phyloP scores from a whole-genome alignment of 2,888 invertebrate genomes.

The Nomada hirtipes region DNA sequence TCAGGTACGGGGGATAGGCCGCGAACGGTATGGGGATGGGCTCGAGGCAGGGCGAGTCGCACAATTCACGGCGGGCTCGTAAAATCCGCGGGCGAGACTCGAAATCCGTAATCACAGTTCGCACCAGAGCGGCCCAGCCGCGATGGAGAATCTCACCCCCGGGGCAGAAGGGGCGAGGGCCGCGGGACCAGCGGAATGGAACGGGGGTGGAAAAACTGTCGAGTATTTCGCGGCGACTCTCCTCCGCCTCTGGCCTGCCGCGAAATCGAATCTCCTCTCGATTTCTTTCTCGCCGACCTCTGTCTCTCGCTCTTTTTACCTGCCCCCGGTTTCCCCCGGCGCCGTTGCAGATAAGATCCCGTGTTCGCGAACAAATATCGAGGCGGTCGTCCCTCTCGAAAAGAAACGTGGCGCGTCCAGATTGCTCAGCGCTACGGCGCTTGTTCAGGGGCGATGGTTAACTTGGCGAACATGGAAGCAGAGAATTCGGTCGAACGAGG shows the following conservation, averaged over 20 bases:
- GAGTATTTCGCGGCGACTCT: conserved; percentile 32
- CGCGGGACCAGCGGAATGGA: conserved; percentile 5
- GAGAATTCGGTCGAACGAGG: not conserved
- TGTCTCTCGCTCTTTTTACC: not conserved
- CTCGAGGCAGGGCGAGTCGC: conserved; percentile 37
- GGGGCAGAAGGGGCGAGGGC: conserved; percentile 22
- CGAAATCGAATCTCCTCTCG: conserved; percentile 47
- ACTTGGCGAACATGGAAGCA: not conserved
- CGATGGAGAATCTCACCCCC: conserved; percentile 56
- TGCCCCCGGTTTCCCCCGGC: not conserved
- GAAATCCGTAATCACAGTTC: conserved; percentile 74
- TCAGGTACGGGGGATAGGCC: not conserved
- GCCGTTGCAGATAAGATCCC: conserved; percentile 43
- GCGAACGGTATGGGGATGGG: not conserved
- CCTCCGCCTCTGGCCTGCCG: not conserved
- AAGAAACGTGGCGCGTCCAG: not conserved
- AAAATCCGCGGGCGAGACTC: conserved; percentile 69
- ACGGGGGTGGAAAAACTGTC: conserved; percentile 14
- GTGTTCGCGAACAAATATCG: conserved; percentile 33
- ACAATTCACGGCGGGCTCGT: conserved; percentile 66
- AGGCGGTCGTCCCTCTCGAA: conserved; percentile 2
- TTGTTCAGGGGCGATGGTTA: not conserved
- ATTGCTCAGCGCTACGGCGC: not conserved
- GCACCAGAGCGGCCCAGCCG: conserved; percentile 52
- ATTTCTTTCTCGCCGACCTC: not conserved